Evolutionary conservation across 1,140 invertebrate genomes (phyloP).

Genomic region (Anthonomus grandis): DNA sequence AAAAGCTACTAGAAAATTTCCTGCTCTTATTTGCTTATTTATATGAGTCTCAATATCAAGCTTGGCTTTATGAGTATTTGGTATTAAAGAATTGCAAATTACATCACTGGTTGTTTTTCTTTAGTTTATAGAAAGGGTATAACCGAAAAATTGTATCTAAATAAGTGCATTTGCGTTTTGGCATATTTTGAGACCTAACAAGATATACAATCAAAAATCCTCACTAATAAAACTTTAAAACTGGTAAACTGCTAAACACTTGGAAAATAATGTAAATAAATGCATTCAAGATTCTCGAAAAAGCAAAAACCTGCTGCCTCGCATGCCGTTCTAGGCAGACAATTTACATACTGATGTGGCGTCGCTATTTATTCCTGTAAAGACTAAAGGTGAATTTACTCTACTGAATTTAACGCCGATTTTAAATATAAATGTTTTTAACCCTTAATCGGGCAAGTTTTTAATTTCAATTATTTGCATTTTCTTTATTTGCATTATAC

Average conservation of each 20-base stretch:
- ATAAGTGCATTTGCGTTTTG: conserved; percentile 1
- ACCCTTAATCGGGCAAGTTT: too few species aligned
- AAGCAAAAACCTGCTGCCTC: neutral
- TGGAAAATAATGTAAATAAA: conserved; percentile 6
- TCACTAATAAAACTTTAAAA: neutral
- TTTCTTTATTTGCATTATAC: too few species aligned
- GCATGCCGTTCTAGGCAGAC: neutral
- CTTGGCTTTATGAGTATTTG: neutral
- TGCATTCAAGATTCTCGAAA: neutral
- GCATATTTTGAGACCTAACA: neutral
- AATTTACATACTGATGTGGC: neutral
- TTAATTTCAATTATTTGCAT: too few species aligned
- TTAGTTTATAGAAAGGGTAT: neutral
- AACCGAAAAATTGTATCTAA: neutral
- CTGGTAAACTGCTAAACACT: conserved; percentile 1
- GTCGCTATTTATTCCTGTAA: too few species aligned
- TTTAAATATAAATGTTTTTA: too few species aligned
- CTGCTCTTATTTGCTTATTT: neutral
- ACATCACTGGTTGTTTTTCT: neutral
- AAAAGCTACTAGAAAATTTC: neutral
- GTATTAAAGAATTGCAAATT: neutral
- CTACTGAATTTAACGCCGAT: too few species aligned
- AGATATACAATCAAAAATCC: neutral
- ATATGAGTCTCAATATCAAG: conserved; percentile 4
- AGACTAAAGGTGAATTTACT: too few species aligned